Evolutionary conservation across 2,797 vertebrate genomes (phyloP).

Genomic region (Poeciliopsis infans): DNA sequence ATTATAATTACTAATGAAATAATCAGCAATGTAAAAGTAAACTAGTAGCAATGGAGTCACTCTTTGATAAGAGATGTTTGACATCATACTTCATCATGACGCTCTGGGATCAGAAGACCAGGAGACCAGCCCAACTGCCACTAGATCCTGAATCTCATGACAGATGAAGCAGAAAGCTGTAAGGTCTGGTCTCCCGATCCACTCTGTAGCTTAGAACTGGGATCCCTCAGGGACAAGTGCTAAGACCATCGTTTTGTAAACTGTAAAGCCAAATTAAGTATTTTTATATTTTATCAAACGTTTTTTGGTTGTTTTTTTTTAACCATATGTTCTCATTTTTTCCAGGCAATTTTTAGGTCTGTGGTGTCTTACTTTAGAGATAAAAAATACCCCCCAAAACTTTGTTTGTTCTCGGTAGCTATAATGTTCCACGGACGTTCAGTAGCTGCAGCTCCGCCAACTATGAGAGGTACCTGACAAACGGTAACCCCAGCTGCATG

Average conservation of each 20-base stretch:
- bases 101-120: neutral
- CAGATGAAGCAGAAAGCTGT: neutral
- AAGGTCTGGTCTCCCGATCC: neutral
- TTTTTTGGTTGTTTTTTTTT: too few species aligned
- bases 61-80: neutral
- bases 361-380: neutral
- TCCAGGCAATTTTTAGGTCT: neutral
- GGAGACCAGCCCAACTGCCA: too few species aligned
- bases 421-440: constrained; percentile 74
- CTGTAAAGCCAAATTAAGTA: neutral
- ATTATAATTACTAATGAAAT: neutral
- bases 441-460: constrained; percentile 79
- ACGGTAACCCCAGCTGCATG: constrained; percentile 74
- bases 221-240: neutral
- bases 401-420: constrained; percentile 57
- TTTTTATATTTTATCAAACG: neutral
- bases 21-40: neutral
- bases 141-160: neutral
- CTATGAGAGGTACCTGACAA: constrained; percentile 65
- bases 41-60: neutral
- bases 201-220: neutral
- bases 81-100: neutral
- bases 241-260: neutral
- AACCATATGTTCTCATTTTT: neutral
- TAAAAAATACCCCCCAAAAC: neutral